These are phyloP conservation scores for Neosalanx taihuensis DNA, from an alignment of 2,797 vertebrate genomes.

Conservation along the genomic window DNA sequence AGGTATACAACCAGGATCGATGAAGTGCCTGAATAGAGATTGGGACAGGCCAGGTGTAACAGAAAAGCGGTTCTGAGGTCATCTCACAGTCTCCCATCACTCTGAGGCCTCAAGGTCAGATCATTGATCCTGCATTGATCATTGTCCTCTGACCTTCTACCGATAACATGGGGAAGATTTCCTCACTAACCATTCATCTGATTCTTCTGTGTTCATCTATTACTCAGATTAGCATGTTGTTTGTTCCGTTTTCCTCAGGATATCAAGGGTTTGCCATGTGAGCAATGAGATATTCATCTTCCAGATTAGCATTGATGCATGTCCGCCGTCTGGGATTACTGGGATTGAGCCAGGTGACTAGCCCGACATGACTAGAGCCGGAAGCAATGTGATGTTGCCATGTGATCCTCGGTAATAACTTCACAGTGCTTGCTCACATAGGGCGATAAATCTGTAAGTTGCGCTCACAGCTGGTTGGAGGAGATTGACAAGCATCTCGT, in stretches of 20 bases:
- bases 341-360: conserved; percentile 22
- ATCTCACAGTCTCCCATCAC: background rate
- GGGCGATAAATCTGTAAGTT: conserved; percentile 16
- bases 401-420: conserved; percentile 10
- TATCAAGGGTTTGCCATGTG: background rate
- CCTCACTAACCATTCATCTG: background rate
- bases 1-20: too few relatives aligned
- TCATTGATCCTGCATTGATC: background rate
- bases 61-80: background rate
- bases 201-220: background rate
- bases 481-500: conserved; percentile 43
- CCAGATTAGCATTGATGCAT: conserved; percentile 17
- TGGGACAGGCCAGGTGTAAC: too few relatives aligned
- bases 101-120: background rate
- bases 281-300: background rate
- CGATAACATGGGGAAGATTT: background rate
- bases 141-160: background rate
- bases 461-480: conserved; percentile 13
- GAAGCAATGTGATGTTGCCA: conserved; percentile 28
- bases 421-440: conserved; percentile 1
- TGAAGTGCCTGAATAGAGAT: too few relatives aligned
- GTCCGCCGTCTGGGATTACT: conserved; percentile 27
- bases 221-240: background rate
- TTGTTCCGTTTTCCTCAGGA: background rate
- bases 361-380: conserved; percentile 5